Conservation (phyloP, 2,113 vertebrate genomes). For the Saccopteryx leptura region DNA sequence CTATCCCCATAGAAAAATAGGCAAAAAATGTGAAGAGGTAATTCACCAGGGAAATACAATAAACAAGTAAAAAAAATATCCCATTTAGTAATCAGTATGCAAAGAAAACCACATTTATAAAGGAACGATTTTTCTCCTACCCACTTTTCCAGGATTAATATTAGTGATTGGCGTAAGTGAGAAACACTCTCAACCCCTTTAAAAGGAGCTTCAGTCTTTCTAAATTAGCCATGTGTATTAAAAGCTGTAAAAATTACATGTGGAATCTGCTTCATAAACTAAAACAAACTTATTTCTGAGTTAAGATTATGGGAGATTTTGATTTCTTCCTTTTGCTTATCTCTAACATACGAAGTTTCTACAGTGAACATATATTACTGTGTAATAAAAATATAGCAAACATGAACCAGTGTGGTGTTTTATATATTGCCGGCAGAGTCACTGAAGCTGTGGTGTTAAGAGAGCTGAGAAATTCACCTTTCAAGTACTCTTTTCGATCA, state of each 20-base stretch:
- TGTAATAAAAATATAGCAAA: conserved; percentile 47
- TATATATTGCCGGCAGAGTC: background rate
- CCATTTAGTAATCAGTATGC: conserved; percentile 32
- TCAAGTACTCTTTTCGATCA: background rate
- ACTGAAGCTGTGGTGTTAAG: background rate
- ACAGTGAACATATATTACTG: background rate
- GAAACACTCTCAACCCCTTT: background rate
- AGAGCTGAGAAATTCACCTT: background rate
- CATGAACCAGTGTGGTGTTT: background rate
- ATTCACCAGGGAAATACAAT: conserved; percentile 8
- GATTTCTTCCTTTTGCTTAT: conserved; percentile 57
- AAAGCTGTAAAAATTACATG: background rate
- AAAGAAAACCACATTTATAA: conserved; percentile 38
- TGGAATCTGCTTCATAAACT: background rate
- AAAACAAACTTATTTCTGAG: conserved; percentile 34
- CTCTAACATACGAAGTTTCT: conserved; percentile 4
- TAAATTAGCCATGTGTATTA: background rate
- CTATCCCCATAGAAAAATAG: background rate
- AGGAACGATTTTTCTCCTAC: background rate
- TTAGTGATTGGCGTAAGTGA: background rate
- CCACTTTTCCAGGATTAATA: conserved; percentile 7
- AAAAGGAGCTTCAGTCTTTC: background rate
- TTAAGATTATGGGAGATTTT: conserved; percentile 13
- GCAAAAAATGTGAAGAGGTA: background rate
- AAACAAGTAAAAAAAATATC: conserved; percentile 47